These are phyloP conservation scores for Sepioteuthis lessoniana DNA, from an alignment of 2,888 invertebrate species.

Conservation along the genomic window DNA sequence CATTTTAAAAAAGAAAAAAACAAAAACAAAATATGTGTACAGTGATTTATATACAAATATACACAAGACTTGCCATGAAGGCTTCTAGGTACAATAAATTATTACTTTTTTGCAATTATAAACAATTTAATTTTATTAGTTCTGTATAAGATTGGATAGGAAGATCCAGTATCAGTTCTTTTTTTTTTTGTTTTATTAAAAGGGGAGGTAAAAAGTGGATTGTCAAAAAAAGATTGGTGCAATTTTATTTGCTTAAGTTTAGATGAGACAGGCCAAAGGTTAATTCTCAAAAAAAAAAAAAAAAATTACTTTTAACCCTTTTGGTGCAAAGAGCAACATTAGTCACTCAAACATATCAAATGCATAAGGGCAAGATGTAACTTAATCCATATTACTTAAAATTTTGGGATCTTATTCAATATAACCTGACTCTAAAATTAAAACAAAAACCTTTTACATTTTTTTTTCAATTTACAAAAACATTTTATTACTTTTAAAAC, in stretches of 20 bases:
- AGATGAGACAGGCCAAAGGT: background rate
- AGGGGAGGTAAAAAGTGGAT: background rate
- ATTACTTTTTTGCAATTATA: background rate
- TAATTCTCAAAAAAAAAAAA: background rate
- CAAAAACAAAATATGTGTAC: background rate
- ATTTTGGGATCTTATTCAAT: too few relatives aligned
- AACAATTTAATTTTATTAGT: background rate
- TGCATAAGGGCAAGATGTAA: too few relatives aligned
- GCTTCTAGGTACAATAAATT: background rate
- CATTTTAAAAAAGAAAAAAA: background rate
- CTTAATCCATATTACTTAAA: too few relatives aligned
- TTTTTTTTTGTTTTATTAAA: background rate
- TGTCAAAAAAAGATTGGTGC: background rate
- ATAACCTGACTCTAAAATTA: too few relatives aligned
- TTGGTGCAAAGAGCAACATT: too few relatives aligned
- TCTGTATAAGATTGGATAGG: background rate
- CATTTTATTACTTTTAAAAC: too few relatives aligned
- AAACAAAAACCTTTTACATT: too few relatives aligned
- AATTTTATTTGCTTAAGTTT: background rate
- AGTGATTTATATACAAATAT: background rate
- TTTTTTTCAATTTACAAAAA: too few relatives aligned
- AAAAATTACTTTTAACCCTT: too few relatives aligned
- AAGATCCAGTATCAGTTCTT: background rate
- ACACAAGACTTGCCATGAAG: background rate
- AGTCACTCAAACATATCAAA: too few relatives aligned